Percentiles rank a stretch among this genome's conserved stretches.
phyloP scores from a whole-genome alignment of 1,140 invertebrate species.

The Heliconius hermathena region DNA sequence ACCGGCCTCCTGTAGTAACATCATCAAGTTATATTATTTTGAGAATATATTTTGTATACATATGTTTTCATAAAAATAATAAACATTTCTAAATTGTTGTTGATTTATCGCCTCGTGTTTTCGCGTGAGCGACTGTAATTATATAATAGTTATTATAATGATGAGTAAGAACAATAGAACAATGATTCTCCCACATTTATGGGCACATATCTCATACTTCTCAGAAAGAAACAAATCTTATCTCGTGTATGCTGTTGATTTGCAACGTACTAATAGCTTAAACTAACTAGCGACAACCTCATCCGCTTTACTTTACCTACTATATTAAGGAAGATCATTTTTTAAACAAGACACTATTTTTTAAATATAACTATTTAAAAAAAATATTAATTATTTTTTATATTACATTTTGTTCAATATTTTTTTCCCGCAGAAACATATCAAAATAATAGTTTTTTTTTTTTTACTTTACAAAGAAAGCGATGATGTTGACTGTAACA shows the following conservation, averaged over 20 bases:
- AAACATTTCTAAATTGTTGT: conserved; percentile 6
- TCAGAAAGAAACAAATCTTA: conserved; percentile 54
- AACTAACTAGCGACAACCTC: background rate
- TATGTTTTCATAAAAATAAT: background rate
- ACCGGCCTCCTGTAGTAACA: too few relatives aligned
- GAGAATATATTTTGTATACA: background rate
- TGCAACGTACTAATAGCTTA: conserved; percentile 21
- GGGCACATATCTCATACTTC: conserved; percentile 57
- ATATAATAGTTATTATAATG: conserved; percentile 69
- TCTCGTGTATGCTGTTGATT: conserved; percentile 37
- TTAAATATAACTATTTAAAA: background rate
- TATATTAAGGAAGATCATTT: too few relatives aligned
- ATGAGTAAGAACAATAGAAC: conserved; percentile 73
- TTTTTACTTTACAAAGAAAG: background rate
- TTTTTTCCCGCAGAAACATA: background rate
- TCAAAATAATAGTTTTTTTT: background rate
- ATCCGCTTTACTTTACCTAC: conserved; percentile 1
- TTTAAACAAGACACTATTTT: background rate
- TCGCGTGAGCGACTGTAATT: conserved; percentile 62
- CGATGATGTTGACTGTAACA: background rate
- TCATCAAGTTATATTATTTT: background rate
- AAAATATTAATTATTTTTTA: background rate
- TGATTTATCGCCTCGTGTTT: conserved; percentile 24
- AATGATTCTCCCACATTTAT: conserved; percentile 74
- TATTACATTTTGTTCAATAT: background rate